These are phyloP conservation scores for Pristionchus maxplancki DNA, from an alignment of 2,888 invertebrate genomes.

Conservation along the genomic window DNA sequence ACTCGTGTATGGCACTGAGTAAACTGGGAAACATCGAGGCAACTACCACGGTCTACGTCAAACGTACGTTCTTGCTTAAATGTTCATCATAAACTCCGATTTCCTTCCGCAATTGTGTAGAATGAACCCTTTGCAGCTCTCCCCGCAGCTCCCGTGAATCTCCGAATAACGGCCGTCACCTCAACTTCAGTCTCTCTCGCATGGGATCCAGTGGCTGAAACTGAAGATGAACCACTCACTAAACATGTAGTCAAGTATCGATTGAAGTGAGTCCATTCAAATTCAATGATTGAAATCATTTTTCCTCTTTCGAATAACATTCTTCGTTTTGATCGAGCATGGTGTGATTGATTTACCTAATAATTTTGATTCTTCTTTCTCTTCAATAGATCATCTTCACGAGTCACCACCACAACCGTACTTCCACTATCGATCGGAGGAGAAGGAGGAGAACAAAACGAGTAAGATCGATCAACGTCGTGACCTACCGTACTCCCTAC, in stretches of 20 bases:
- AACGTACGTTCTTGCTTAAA: conserved; percentile 86
- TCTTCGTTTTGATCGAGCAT: conserved; percentile 44
- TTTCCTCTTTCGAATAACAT: neutral
- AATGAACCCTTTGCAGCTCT: conserved; percentile 86
- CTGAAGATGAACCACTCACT: conserved; percentile 84
- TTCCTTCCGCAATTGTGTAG: no score
- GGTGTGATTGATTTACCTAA: conserved; percentile 34
- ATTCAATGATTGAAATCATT: neutral
- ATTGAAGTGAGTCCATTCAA: conserved; percentile 85
- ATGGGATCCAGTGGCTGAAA: conserved; percentile 89
- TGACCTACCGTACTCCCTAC: conserved; percentile 46
- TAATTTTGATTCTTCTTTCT: conserved; percentile 9
- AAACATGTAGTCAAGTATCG: conserved; percentile 98
- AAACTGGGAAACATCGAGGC: conserved; percentile 93
- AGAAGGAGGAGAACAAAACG: conserved; percentile 39
- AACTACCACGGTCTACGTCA: conserved; percentile 91
- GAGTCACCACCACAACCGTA: conserved; percentile 25
- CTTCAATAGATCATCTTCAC: conserved; percentile 16
- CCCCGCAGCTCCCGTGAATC: conserved; percentile 91
- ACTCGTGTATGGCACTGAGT: conserved; percentile 96
- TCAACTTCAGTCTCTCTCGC: conserved; percentile 92
- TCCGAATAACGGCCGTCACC: conserved; percentile 92
- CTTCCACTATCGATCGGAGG: conserved; percentile 50
- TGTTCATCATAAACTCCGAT: no score
- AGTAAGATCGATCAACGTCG: conserved; percentile 51